These are phyloP conservation scores for Chroicocephalus ridibundus DNA, from an alignment of 2,113 vertebrate species.

Conservation along the genomic window DNA sequence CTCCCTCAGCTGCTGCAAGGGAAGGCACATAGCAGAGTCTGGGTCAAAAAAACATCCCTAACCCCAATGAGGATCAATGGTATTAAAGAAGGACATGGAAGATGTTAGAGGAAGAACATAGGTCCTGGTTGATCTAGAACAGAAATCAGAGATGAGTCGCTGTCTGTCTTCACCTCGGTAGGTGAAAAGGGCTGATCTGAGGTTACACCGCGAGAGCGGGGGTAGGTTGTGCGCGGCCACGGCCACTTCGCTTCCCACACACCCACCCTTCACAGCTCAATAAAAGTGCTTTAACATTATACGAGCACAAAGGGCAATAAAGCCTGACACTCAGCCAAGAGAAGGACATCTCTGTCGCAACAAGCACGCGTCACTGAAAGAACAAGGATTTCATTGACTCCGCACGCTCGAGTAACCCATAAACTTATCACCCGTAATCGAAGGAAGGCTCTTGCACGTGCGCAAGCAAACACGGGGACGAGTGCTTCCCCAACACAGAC, in stretches of 20 bases:
- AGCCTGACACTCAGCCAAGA: neutral
- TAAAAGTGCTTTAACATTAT: neutral
- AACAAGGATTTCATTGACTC: neutral
- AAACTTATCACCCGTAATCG: neutral
- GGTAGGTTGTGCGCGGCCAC: rapidly evolving
- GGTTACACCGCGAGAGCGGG: rapidly evolving
- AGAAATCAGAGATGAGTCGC: neutral
- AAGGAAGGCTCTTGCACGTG: neutral
- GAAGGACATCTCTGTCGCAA: neutral
- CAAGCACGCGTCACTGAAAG: neutral
- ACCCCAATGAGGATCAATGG: neutral
- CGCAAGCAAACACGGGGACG: neutral
- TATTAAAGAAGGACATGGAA: neutral
- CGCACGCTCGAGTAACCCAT: neutral
- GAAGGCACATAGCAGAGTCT: rapidly evolving
- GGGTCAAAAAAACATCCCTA: neutral
- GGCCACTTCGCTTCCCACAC: neutral
- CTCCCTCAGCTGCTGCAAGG: neutral
- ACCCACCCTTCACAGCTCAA: neutral
- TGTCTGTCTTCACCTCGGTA: neutral
- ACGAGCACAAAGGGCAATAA: neutral
- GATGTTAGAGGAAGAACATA: neutral
- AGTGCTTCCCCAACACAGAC: neutral
- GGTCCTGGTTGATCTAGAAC: neutral
- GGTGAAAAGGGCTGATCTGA: neutral